phyloP scores from a whole-genome alignment of 2,797 vertebrate species.

The Alca torda region DNA sequence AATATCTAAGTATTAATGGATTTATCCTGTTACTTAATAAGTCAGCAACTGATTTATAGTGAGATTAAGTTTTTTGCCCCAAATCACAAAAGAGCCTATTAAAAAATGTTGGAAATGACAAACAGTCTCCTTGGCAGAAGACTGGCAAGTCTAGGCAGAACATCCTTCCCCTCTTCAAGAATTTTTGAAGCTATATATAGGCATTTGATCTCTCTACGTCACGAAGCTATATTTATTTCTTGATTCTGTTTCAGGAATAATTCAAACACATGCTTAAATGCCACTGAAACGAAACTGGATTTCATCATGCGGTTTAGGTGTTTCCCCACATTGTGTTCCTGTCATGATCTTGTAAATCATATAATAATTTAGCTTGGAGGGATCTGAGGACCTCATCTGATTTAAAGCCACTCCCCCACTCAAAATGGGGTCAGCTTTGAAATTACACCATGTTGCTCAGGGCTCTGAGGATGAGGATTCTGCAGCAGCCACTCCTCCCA shows the following conservation, averaged over 20 bases:
- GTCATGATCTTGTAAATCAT: not conserved
- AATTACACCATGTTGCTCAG: not conserved
- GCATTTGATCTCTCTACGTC: not conserved
- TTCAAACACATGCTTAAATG: not conserved
- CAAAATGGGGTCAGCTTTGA: not conserved
- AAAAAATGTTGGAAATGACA: not conserved
- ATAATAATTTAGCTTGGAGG: not conserved
- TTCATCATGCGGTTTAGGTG: not conserved
- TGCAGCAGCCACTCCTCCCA: not conserved
- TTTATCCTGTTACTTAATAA: slow-evolving; percentile 19
- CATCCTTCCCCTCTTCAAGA: not conserved
- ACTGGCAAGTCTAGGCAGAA: not conserved
- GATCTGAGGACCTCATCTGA: not conserved
- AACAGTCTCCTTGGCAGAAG: not conserved
- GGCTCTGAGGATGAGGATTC: not conserved
- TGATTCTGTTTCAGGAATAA: not conserved
- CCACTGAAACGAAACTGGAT: not conserved
- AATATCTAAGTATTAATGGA: not conserved
- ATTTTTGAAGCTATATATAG: not conserved
- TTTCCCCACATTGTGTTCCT: not conserved
- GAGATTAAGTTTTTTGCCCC: not conserved
- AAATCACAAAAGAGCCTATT: not conserved
- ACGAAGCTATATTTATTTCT: not conserved
- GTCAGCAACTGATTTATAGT: not conserved
- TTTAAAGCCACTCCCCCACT: not conserved